Evolutionary conservation across 2,113 vertebrate genomes (phyloP), one percentile per base, ranked within the genome.

Genomic region (Rhombomys opimus): DNA sequence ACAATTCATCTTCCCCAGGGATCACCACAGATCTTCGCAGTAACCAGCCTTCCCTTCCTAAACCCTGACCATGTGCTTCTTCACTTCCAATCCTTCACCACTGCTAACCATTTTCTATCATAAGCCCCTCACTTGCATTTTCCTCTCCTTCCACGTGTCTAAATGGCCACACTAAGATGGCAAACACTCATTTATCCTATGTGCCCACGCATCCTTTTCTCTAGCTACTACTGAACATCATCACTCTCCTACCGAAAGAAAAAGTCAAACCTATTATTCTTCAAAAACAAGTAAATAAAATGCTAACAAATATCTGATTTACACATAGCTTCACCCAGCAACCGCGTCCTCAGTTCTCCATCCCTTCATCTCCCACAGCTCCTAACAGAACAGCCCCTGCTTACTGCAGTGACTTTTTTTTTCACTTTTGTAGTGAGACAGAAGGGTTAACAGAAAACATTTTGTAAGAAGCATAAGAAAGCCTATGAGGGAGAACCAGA

Each of bases 271-370:
- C n/a, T 67, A 86, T 12, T 9, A 27, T 5, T 77, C 70, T 27
- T 80, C 14, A 93, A 75, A 95, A 93, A 59, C 76, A 65, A 91
- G 94, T 73, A 93, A 87, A 81, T 57, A 75, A 89, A 61, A 57
- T 11, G 59, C 22, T 54, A 50, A 96, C 65, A 68, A 96, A 87
- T 32, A 77, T 2, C 63, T 81, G 88, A 85, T 80, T 61, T 80
- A 87, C 2, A 32, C 61, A 90, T 81, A 80, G 70, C 76, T 41
- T 90, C 59, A 57, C 82, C 73, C 54, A 85, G 59, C 4, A 63
- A 57, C 85, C 73, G 63, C 30, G 68, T 65, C 20, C 70, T 82
- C 77, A 12, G 70, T 75, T 96, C 75, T 87, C 82, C 90, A 77
- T 75, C 89, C 87, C 38, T 81, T 23, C 20, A 94, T 80, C 80